These are phyloP conservation scores for Gambusia yucatana DNA, from an alignment of 2,797 vertebrate genomes.

Conservation along the genomic window DNA sequence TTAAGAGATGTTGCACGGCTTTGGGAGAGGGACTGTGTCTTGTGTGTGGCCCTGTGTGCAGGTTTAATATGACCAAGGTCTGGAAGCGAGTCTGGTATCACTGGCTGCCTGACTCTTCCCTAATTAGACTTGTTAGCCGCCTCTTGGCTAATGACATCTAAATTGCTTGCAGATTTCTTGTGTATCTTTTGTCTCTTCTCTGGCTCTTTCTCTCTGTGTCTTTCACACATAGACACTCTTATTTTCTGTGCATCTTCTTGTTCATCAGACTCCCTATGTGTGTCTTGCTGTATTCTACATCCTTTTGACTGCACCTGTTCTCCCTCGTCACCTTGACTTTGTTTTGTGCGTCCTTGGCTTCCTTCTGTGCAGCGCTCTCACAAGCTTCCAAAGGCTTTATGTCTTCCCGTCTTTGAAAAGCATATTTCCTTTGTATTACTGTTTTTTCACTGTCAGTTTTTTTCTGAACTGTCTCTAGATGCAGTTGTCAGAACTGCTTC, in stretches of 20 bases:
- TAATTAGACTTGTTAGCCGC: constrained; percentile 75
- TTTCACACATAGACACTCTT: constrained; percentile 12
- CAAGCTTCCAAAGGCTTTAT: constrained; percentile 19
- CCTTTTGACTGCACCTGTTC: constrained; percentile 49
- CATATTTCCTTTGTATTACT: not conserved
- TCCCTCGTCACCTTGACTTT: constrained; percentile 55
- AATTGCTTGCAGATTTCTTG: constrained; percentile 74
- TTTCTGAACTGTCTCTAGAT: not conserved
- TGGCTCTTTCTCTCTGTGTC: constrained; percentile 32
- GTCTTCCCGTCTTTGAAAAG: constrained; percentile 3
- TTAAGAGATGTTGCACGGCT: constrained; percentile 67
- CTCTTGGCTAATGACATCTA: constrained; percentile 77
- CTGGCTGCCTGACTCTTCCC: constrained; percentile 61
- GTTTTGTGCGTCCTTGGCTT: constrained; percentile 48
- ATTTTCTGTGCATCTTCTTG: constrained; percentile 29
- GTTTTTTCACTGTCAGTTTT: not conserved
- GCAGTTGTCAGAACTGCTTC: not conserved
- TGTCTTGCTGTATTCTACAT: constrained; percentile 37
- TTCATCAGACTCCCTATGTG: constrained; percentile 35
- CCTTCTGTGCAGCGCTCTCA: constrained; percentile 16
- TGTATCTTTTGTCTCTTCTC: constrained; percentile 64
- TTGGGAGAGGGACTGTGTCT: constrained; percentile 42
- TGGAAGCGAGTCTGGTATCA: constrained; percentile 69
- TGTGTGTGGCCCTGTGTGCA: constrained; percentile 40
- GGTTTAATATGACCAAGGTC: constrained; percentile 48